These are phyloP conservation scores for Eupithecia centaureata DNA, from an alignment of 2,888 invertebrate species.

Conservation along the genomic window DNA sequence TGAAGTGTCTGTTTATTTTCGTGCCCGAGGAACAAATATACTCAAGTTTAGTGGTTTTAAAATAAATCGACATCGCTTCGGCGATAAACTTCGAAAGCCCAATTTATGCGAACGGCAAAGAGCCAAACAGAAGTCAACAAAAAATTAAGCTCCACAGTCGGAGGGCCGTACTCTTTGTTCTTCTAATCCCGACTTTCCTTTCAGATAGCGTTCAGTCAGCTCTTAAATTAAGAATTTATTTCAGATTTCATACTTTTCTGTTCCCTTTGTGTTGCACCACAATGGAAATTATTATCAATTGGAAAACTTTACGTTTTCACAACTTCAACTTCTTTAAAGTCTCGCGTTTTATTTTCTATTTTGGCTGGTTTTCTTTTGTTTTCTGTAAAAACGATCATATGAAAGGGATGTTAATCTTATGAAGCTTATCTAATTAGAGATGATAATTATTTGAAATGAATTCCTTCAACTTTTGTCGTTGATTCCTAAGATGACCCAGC, in stretches of 20 bases:
- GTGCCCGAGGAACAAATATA: slow-evolving; percentile 22
- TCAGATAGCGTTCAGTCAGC: slow-evolving; percentile 78
- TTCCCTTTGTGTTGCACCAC: slow-evolving; percentile 79
- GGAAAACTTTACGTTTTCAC: slow-evolving; percentile 76
- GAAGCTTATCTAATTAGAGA: slow-evolving; percentile 49
- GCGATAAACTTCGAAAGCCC: slow-evolving; percentile 50
- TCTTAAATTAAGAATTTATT: slow-evolving; percentile 82
- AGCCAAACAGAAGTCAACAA: slow-evolving; percentile 69
- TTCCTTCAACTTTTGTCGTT: slow-evolving; percentile 33
- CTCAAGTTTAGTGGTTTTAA: slow-evolving; percentile 34
- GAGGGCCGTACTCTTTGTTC: slow-evolving; percentile 71
- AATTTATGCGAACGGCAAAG: slow-evolving; percentile 64
- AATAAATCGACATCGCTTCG: slow-evolving; percentile 42
- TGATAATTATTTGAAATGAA: slow-evolving; percentile 41
- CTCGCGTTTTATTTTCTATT: slow-evolving; percentile 73
- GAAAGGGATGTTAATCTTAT: slow-evolving; percentile 48
- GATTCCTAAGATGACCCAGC: slow-evolving; percentile 22
- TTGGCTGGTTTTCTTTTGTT: slow-evolving; percentile 66
- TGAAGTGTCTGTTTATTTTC: slow-evolving; percentile 1
- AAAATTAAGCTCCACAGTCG: slow-evolving; percentile 65
- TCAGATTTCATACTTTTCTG: slow-evolving; percentile 79
- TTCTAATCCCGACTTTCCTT: slow-evolving; percentile 78
- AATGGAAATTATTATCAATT: slow-evolving; percentile 82
- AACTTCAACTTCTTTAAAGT: slow-evolving; percentile 71
- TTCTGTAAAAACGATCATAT: slow-evolving; percentile 53